Conservation (phyloP, 2,888 invertebrate genomes). For the Elegia similella region DNA sequence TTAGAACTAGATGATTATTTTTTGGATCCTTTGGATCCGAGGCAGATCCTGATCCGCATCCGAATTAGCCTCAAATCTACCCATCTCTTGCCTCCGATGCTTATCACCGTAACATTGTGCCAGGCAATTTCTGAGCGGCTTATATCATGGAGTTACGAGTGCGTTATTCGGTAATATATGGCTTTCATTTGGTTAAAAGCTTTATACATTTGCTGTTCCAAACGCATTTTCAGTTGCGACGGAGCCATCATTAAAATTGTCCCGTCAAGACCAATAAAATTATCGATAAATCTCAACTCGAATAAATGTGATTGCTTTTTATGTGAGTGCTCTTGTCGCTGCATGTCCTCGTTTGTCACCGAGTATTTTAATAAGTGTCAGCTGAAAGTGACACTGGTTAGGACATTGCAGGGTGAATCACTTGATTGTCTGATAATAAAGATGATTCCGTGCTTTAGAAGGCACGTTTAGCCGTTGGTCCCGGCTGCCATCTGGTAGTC, state of each 20-base stretch:
- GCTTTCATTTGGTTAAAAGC: slow-evolving; percentile 78
- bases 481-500: no score
- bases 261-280: slow-evolving; percentile 52
- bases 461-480: no score
- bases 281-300: slow-evolving; percentile 49
- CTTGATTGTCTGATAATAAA: no score
- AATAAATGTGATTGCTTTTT: slow-evolving; percentile 44
- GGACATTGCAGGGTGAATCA: no score
- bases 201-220: slow-evolving; percentile 65
- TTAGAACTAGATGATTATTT: no score
- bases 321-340: slow-evolving; percentile 15
- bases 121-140: slow-evolving; percentile 67
- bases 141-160: slow-evolving; percentile 68
- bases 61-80: no score
- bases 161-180: slow-evolving; percentile 73
- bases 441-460: no score
- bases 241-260: slow-evolving; percentile 66
- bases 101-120: slow-evolving; percentile 61
- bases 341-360: slow-evolving; percentile 7
- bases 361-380: no score
- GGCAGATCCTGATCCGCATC: no score
- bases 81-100: slow-evolving; percentile 34
- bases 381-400: no score
- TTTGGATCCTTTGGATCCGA: no score
- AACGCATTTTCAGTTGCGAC: slow-evolving; percentile 58